phyloP scores from a whole-genome alignment of 2,797 vertebrate species.

The Crenichthys baileyi region DNA sequence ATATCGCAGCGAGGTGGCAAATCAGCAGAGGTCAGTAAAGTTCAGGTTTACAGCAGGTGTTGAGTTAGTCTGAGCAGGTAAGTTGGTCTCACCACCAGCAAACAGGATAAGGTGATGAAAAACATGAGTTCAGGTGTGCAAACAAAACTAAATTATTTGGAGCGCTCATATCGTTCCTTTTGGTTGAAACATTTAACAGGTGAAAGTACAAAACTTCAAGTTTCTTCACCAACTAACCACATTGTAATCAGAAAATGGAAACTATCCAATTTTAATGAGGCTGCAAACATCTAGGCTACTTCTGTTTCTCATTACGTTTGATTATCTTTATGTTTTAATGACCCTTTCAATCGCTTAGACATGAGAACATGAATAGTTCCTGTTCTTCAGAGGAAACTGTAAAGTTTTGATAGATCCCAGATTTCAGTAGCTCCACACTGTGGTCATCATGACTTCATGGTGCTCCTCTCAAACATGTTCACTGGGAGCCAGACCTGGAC shows the following conservation, averaged over 20 bases:
- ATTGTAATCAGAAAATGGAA: not conserved
- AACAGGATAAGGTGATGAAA: not conserved
- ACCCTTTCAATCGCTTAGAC: too few species aligned
- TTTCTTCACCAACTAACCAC: not conserved
- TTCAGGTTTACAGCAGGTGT: slow-evolving; percentile 21
- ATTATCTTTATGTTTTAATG: too few species aligned
- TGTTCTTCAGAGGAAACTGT: too few species aligned
- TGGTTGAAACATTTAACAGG: not conserved
- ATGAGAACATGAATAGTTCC: too few species aligned
- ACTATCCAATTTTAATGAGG: not conserved
- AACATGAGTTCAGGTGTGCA: not conserved
- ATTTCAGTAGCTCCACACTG: too few species aligned
- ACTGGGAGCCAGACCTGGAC: too few species aligned
- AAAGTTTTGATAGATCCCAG: too few species aligned
- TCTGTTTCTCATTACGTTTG: too few species aligned
- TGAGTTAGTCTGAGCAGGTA: slow-evolving; percentile 32
- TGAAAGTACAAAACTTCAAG: not conserved
- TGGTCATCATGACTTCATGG: too few species aligned
- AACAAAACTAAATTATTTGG: not conserved
- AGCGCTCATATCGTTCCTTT: too few species aligned
- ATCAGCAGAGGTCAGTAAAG: slow-evolving; percentile 19
- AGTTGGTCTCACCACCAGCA: not conserved
- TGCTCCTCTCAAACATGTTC: too few species aligned
- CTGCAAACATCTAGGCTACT: too few species aligned
- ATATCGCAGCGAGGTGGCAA: slow-evolving; percentile 23